Conservation (phyloP, 2,113 vertebrate species). For the Hypomesus transpacificus region DNA sequence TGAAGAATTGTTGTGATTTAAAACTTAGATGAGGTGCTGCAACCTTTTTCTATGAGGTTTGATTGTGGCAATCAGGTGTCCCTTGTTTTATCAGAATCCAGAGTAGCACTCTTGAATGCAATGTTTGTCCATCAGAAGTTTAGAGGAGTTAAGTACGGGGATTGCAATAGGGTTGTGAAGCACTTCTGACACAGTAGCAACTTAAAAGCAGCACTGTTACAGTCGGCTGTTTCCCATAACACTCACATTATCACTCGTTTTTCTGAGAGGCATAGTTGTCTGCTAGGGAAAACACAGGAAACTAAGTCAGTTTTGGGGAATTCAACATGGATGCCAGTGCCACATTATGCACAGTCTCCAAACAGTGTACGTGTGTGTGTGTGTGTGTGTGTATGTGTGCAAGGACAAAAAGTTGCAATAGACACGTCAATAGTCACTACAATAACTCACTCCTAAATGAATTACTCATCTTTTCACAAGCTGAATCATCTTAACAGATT, state of each 20-base stretch:
- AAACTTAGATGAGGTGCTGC: too few species aligned
- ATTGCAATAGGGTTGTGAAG: background rate
- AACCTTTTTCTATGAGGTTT: too few species aligned
- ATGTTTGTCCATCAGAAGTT: too few species aligned
- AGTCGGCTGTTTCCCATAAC: conserved; percentile 52
- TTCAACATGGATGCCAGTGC: conserved; percentile 45
- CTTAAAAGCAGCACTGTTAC: conserved; percentile 25
- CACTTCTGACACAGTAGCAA: conserved; percentile 29
- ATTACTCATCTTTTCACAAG: conserved; percentile 53
- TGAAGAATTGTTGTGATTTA: too few species aligned
- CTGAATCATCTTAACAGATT: conserved; percentile 43
- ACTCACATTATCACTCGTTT: conserved; percentile 51
- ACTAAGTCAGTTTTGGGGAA: conserved; percentile 47
- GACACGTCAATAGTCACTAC: conserved; percentile 30
- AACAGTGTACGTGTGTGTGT: conserved; percentile 6
- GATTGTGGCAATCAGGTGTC: too few species aligned
- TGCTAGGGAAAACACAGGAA: conserved; percentile 52
- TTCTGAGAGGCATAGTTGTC: conserved; percentile 39
- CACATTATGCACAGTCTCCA: conserved; percentile 34
- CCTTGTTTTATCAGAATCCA: too few species aligned
- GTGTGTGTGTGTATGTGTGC: background rate
- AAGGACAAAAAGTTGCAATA: conserved; percentile 10
- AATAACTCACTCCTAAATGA: conserved; percentile 35
- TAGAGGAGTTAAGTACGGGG: background rate
- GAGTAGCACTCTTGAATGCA: too few species aligned